phyloP scores from a whole-genome alignment of 2,113 vertebrate species.

The Gulo gulo region DNA sequence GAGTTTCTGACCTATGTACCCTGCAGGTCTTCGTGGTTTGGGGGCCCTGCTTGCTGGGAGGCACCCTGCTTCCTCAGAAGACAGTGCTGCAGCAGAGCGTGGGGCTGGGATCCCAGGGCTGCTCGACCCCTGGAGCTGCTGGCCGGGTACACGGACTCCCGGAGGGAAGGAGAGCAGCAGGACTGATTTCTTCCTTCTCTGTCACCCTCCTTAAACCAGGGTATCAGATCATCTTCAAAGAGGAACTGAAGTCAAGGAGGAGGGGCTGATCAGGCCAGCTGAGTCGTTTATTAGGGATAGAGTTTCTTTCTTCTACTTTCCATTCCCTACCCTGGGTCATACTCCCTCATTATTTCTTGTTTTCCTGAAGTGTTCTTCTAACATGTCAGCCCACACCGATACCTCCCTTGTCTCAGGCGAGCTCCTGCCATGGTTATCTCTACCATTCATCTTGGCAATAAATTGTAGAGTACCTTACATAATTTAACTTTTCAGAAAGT shows the following conservation, averaged over 20 bases:
- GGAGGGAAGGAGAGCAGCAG: not conserved
- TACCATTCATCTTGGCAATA: constrained; percentile 49
- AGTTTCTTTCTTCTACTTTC: constrained; percentile 39
- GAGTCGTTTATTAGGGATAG: constrained; percentile 49
- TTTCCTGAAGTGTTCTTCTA: constrained; percentile 47
- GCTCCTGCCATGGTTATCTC: constrained; percentile 49
- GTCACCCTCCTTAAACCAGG: not conserved
- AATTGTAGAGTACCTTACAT: constrained; percentile 35
- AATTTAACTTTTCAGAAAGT: constrained; percentile 63
- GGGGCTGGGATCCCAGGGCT: not conserved
- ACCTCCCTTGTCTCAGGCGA: not conserved
- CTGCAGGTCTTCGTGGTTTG: not conserved
- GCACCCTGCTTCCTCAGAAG: not conserved
- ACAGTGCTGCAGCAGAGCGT: not conserved
- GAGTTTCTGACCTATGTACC: not conserved
- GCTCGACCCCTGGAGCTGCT: not conserved
- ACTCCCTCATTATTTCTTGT: constrained; percentile 43
- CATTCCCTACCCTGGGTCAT: not conserved
- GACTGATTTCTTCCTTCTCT: not conserved
- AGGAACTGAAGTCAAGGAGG: not conserved
- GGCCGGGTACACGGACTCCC: not conserved
- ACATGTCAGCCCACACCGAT: constrained; percentile 28
- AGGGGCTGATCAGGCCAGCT: not conserved
- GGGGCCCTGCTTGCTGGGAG: not conserved
- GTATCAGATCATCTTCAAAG: constrained; percentile 41